Conservation (phyloP, 2,797 vertebrate genomes). For the Pantherophis alleghaniensis region DNA sequence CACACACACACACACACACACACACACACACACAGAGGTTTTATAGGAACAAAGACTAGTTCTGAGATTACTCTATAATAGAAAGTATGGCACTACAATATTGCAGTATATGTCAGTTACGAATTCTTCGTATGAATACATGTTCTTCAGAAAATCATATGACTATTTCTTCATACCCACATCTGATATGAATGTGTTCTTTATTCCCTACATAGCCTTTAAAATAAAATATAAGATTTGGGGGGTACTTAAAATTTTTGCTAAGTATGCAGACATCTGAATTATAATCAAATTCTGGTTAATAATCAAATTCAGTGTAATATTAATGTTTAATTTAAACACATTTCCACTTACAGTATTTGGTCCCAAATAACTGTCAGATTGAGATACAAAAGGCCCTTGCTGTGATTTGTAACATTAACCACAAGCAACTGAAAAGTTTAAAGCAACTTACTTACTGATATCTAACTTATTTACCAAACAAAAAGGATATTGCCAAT, state of each 20-base stretch:
- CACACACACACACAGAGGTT: not conserved
- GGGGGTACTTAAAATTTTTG: not conserved
- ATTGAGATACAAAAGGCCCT: not conserved
- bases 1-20: not conserved
- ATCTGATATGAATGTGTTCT: not conserved
- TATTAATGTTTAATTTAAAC: not conserved
- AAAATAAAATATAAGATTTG: not conserved
- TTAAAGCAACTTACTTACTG: slow-evolving; percentile 62
- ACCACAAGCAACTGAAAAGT: not conserved
- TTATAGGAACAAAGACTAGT: not conserved
- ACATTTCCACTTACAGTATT: not conserved
- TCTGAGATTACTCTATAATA: not conserved
- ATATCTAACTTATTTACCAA: slow-evolving; percentile 4
- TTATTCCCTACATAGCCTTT: not conserved
- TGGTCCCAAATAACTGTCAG: not conserved
- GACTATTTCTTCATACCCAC: not conserved
- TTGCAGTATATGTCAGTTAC: not conserved
- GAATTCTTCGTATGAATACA: not conserved
- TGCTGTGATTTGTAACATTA: not conserved
- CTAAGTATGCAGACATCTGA: not conserved
- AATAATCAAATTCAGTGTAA: not conserved
- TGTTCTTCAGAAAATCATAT: not conserved
- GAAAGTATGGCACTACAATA: not conserved
- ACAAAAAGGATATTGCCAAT: not conserved
- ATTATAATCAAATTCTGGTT: not conserved